Evolutionary conservation across 2,888 invertebrate species (phyloP).

Genomic region (Latrodectus elegans): DNA sequence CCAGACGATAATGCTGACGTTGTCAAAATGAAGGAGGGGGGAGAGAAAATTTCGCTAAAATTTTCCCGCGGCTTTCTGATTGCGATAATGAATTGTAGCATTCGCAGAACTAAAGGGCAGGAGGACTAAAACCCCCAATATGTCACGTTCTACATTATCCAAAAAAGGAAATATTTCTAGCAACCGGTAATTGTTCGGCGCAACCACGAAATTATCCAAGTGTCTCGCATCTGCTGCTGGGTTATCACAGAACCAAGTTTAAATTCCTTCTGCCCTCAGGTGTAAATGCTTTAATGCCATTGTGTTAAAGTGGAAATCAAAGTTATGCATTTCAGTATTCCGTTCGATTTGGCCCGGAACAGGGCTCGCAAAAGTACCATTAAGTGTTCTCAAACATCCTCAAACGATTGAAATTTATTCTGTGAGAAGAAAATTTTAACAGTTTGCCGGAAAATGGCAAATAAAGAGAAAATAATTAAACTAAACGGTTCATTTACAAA

Average conservation of each 20-base stretch:
- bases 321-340: too few relatives aligned
- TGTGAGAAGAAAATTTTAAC: too few relatives aligned
- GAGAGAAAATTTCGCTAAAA: conserved; percentile 45
- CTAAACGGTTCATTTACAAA: too few relatives aligned
- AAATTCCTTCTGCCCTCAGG: conserved; percentile 21
- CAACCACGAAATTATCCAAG: conserved; percentile 37
- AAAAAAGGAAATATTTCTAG: conserved; percentile 64
- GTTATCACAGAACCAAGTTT: conserved; percentile 24
- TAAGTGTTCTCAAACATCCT: too few relatives aligned
- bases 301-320: not conserved
- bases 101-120: conserved; percentile 39
- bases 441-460: too few relatives aligned
- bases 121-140: conserved; percentile 38
- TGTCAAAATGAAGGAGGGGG: conserved; percentile 35
- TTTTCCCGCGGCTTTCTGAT: conserved; percentile 60
- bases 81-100: conserved; percentile 66
- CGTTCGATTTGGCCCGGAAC: too few relatives aligned
- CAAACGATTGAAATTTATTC: too few relatives aligned
- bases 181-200: conserved; percentile 45
- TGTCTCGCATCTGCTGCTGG: conserved; percentile 38
- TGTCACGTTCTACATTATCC: conserved; percentile 53
- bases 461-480: too few relatives aligned
- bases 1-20: conserved; percentile 61
- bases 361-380: too few relatives aligned
- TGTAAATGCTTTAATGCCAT: conserved; percentile 9